Percentiles rank a stretch among this genome's conserved stretches.
phyloP scores from a whole-genome alignment of 2,888 invertebrate species.

The Phasia obesa region DNA sequence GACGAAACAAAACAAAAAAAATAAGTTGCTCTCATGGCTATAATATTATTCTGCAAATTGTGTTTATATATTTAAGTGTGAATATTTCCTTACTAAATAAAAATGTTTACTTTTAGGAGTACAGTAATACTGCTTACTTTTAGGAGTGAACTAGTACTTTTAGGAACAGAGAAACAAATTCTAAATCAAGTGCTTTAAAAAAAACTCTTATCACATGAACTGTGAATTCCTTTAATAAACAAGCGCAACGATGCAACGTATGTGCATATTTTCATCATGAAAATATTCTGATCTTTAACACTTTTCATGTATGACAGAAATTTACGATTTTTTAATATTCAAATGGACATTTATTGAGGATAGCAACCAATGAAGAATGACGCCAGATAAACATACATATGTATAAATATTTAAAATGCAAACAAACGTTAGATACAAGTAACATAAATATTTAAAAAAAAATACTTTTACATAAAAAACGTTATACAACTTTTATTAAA shows the following conservation, averaged over 20 bases:
- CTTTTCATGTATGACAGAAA: slow-evolving; percentile 5
- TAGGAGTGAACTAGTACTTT: neutral
- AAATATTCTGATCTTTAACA: slow-evolving; percentile 7
- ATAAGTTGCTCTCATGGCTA: too few relatives aligned
- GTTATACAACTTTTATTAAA: neutral
- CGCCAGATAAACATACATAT: neutral
- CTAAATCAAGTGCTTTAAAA: neutral
- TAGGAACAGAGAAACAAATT: too few relatives aligned
- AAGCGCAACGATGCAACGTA: neutral
- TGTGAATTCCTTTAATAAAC: slow-evolving; percentile 5
- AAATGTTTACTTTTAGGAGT: too few relatives aligned
- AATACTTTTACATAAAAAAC: neutral
- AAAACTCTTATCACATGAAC: neutral
- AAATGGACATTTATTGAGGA: neutral
- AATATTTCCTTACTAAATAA: too few relatives aligned
- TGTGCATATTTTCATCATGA: slow-evolving; percentile 20
- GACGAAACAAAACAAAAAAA: too few relatives aligned
- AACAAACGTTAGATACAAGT: slow-evolving; percentile 38
- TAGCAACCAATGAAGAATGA: neutral
- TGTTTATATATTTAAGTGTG: too few relatives aligned
- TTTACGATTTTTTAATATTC: slow-evolving; percentile 4
- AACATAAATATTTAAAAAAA: slow-evolving; percentile 34
- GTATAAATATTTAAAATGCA: slow-evolving; percentile 26
- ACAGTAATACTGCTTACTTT: neutral
- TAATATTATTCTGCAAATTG: too few relatives aligned